Percentiles rank a stretch among this genome's conserved stretches.
These are phyloP conservation scores for Coptodon rendalli DNA, from an alignment of 2,113 vertebrate genomes.

Conservation along the genomic window DNA sequence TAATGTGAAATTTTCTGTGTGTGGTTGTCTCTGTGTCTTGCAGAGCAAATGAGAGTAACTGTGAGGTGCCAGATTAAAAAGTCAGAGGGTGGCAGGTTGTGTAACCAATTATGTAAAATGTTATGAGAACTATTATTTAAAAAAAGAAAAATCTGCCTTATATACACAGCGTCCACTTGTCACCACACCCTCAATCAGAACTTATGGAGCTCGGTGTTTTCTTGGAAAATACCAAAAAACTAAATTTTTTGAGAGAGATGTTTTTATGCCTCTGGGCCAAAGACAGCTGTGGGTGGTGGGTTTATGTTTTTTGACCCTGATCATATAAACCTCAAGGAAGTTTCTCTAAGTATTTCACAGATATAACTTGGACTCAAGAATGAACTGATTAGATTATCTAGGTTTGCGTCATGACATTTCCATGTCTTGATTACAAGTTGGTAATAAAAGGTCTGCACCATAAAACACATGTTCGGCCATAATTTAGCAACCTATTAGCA, in stretches of 20 bases:
- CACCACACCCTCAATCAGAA: not conserved
- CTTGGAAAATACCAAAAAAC: not conserved
- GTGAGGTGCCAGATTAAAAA: not conserved
- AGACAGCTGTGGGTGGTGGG: not conserved
- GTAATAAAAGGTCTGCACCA: not conserved
- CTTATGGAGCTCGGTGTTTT: not conserved
- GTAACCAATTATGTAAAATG: not conserved
- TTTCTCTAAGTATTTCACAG: not conserved
- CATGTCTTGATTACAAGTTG: not conserved
- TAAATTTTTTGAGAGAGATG: accelerated
- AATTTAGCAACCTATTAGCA: not conserved
- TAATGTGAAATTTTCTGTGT: not conserved
- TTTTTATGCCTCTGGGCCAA: not conserved
- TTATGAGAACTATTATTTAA: not conserved
- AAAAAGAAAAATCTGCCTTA: not conserved
- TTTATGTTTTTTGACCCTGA: not conserved
- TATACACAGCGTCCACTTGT: not conserved
- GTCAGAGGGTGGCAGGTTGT: not conserved
- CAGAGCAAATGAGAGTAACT: not conserved
- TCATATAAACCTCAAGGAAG: accelerated
- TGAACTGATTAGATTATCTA: not conserved
- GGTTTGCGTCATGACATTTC: not conserved
- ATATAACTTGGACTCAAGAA: not conserved
- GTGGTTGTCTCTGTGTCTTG: not conserved
- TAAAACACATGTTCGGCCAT: not conserved